A percentile compares a stretch with the other conserved stretches of the same genome.
phyloP scores from a whole-genome alignment of 2,113 vertebrate species.

The Trachemys scripta region DNA sequence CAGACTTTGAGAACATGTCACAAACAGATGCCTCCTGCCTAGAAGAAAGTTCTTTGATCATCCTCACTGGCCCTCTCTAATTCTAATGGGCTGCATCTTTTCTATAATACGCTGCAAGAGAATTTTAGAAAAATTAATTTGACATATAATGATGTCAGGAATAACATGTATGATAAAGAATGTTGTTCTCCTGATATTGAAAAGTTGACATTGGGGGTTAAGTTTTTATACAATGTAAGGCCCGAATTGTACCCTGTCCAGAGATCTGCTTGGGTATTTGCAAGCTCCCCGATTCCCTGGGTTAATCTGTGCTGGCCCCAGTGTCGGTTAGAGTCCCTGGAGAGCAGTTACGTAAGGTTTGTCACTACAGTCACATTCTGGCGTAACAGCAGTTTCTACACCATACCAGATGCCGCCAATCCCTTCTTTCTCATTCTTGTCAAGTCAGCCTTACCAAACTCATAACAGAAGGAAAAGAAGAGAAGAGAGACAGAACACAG shows the following conservation, averaged over 20 bases:
- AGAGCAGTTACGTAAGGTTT: not conserved
- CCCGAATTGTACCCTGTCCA: not conserved
- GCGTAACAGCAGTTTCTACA: not conserved
- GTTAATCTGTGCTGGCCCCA: not conserved
- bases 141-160: not conserved
- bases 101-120: not conserved
- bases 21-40: slow-evolving; percentile 1
- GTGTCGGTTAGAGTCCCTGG: not conserved
- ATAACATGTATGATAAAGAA: not conserved
- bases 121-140: not conserved
- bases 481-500: not conserved
- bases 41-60: slow-evolving; percentile 16
- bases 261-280: not conserved
- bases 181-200: not conserved
- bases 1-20: not conserved
- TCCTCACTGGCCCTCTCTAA: not conserved
- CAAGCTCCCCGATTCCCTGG: not conserved
- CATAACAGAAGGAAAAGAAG: not conserved
- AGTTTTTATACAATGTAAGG: not conserved
- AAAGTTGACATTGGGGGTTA: not conserved
- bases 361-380: not conserved
- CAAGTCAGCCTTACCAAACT: not conserved
- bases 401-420: not conserved
- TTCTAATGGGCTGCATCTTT: not conserved
- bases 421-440: not conserved